phyloP scores from a whole-genome alignment of 30 jellyfish, hydroid and myxozoan genomes.

The Aurelia coerulea region DNA sequence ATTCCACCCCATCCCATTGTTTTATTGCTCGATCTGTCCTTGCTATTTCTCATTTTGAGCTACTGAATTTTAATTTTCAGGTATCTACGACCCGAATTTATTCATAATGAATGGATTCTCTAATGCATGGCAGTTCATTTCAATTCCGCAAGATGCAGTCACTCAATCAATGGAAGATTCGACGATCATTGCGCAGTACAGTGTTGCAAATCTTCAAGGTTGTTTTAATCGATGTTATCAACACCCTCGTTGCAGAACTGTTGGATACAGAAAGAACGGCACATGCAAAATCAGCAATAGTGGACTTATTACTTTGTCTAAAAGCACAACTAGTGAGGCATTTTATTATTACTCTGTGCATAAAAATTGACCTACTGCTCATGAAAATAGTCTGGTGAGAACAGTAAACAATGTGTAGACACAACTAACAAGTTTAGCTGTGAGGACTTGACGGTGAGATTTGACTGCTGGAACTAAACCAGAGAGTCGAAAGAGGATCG shows the following conservation, averaged over 20 bases:
- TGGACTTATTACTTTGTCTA: background rate
- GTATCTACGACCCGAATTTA: conserved; percentile 28
- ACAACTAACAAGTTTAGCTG: no score
- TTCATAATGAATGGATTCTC: conserved; percentile 17
- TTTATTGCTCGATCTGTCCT: no score
- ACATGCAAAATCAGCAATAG: conserved; percentile 30
- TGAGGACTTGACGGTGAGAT: no score
- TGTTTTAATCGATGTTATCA: conserved; percentile 10
- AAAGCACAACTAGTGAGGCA: background rate
- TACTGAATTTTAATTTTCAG: background rate
- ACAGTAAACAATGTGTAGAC: no score
- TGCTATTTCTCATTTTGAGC: no score
- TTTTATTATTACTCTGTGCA: conserved; percentile 29
- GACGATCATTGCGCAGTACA: background rate
- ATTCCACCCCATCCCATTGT: no score
- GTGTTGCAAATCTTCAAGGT: background rate
- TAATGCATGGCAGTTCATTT: conserved; percentile 4
- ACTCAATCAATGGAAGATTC: conserved; percentile 3
- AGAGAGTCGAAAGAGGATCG: no score
- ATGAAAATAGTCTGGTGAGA: no score
- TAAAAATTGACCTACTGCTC: background rate
- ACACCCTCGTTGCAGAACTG: conserved; percentile 5
- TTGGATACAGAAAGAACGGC: conserved; percentile 9
- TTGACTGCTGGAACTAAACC: no score
- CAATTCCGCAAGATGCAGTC: background rate